Conservation (phyloP, 2,113 vertebrate genomes). For the Hypanus sabinus region DNA sequence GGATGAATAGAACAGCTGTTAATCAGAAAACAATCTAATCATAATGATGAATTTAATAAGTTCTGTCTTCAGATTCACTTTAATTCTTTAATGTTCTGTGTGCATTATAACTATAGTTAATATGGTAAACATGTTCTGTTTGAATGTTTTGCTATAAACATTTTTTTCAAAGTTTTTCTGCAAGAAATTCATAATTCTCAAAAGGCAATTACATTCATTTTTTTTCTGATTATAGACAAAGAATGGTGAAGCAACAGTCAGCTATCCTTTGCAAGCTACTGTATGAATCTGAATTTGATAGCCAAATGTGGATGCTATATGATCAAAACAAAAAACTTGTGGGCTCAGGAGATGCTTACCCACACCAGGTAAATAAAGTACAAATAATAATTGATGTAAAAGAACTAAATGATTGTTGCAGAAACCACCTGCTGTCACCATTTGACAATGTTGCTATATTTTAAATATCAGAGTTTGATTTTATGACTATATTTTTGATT, state of each 20-base stretch:
- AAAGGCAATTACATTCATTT: conserved; percentile 1
- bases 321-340: conserved; percentile 94
- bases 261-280: conserved; percentile 89
- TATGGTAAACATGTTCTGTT: background rate
- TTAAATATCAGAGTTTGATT: background rate
- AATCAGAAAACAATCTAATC: background rate
- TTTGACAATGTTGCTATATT: background rate
- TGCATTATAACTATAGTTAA: background rate
- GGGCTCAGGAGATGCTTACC: conserved; percentile 95
- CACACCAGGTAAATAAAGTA: conserved; percentile 76
- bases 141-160: too few species aligned
- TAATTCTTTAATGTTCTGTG: background rate
- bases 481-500: background rate
- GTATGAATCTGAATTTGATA: conserved; percentile 96
- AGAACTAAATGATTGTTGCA: background rate
- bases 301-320: conserved; percentile 94
- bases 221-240: conserved; percentile 68
- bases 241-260: conserved; percentile 92
- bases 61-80: background rate
- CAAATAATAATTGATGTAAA: too few species aligned
- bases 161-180: background rate
- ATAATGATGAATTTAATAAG: background rate
- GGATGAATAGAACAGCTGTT: background rate
- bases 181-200: background rate
- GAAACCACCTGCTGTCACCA: background rate